phyloP scores from a whole-genome alignment of 2,797 vertebrate species.

The Urocyon cinereoargenteus region DNA sequence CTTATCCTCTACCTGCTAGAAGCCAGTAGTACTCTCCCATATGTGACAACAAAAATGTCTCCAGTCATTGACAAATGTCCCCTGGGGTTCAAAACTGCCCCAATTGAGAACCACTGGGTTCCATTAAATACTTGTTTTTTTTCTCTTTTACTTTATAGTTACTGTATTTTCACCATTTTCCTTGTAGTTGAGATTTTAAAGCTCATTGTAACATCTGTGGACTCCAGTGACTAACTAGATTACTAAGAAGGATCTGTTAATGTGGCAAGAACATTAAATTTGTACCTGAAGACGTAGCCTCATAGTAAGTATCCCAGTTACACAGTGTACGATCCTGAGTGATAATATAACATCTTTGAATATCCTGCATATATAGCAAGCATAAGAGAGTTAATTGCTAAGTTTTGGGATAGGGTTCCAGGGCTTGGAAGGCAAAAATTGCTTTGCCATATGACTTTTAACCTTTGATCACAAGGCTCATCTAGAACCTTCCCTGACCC shows the following conservation, averaged over 20 bases:
- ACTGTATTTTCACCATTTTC: conserved; percentile 40
- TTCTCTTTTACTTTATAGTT: background rate
- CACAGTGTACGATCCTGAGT: no score
- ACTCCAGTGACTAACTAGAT: background rate
- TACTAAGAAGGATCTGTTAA: background rate
- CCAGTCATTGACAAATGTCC: background rate
- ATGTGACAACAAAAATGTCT: background rate
- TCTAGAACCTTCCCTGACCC: background rate
- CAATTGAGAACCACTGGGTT: background rate
- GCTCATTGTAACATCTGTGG: background rate
- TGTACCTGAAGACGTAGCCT: background rate
- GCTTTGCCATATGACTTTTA: background rate
- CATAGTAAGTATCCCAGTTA: background rate
- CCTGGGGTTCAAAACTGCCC: background rate
- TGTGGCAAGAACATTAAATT: background rate
- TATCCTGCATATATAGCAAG: background rate
- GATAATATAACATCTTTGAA: background rate
- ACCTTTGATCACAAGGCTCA: background rate
- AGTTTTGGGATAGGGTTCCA: background rate
- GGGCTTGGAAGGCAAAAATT: background rate
- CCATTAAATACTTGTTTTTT: background rate
- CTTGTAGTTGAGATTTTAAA: background rate
- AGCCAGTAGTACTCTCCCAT: background rate
- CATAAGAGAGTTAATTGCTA: background rate
- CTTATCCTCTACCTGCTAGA: background rate